Conservation (phyloP, 2,113 vertebrate species). For the Tretioscincus oriximinensis region DNA sequence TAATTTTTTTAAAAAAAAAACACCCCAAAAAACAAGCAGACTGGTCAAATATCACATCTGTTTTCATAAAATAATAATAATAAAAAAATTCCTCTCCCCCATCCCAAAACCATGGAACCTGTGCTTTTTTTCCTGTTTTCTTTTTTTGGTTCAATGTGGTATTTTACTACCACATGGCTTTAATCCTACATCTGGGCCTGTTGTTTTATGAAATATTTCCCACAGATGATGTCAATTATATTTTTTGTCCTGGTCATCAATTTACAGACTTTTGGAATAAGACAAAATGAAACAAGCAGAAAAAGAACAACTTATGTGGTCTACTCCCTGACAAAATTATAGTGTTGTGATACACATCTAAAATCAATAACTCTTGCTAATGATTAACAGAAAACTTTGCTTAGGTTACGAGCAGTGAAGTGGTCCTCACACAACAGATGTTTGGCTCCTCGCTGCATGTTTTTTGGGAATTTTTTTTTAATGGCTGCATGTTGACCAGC, state of each 20-base stretch:
- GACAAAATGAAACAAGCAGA: slow-evolving; percentile 89
- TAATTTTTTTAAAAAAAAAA: slow-evolving; percentile 67
- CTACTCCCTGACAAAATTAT: slow-evolving; percentile 87
- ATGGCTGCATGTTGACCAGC: slow-evolving; percentile 88
- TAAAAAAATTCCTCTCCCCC: not conserved
- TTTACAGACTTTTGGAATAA: slow-evolving; percentile 88
- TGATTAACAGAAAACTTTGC: slow-evolving; percentile 87
- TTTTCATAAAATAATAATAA: slow-evolving; percentile 79
- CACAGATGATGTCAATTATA: slow-evolving; percentile 93
- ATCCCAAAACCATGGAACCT: slow-evolving; percentile 80
- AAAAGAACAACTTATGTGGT: slow-evolving; percentile 90
- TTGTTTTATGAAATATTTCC: slow-evolving; percentile 95
- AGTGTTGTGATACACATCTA: slow-evolving; percentile 89
- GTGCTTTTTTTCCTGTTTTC: slow-evolving; percentile 74
- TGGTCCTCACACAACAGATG: slow-evolving; percentile 84
- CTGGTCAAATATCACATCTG: slow-evolving; percentile 85
- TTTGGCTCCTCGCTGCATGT: slow-evolving; percentile 79
- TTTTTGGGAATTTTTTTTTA: slow-evolving; percentile 63
- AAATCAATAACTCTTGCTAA: slow-evolving; percentile 89
- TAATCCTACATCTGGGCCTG: slow-evolving; percentile 91
- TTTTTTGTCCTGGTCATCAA: slow-evolving; percentile 89
- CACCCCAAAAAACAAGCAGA: slow-evolving; percentile 79
- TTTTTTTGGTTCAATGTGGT: slow-evolving; percentile 84
- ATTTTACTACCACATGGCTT: slow-evolving; percentile 92
- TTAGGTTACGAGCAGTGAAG: slow-evolving; percentile 85